Evolutionary conservation across 2,797 vertebrate genomes (phyloP).

Genomic region (Ptychadena robeensis): DNA sequence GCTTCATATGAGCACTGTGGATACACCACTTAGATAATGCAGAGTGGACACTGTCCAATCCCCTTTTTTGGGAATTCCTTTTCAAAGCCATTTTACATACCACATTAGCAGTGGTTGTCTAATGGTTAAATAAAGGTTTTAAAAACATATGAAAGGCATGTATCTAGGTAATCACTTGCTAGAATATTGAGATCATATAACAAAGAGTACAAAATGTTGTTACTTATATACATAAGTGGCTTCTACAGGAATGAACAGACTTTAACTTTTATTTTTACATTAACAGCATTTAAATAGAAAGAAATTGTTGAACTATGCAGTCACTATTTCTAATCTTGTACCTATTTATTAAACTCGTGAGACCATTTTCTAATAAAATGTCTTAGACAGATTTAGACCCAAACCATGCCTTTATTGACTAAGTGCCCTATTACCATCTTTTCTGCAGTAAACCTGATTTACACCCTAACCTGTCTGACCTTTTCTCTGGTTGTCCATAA

Average conservation of each 20-base stretch:
- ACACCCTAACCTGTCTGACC: constrained; percentile 46
- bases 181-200: background rate
- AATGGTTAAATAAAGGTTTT: no score
- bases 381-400: constrained; percentile 36
- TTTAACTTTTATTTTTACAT: background rate
- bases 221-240: background rate
- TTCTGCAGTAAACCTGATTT: constrained; percentile 47
- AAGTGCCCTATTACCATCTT: constrained; percentile 53
- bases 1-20: no score
- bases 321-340: constrained; percentile 23
- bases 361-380: constrained; percentile 22
- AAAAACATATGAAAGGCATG: background rate
- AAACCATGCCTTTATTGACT: constrained; percentile 53
- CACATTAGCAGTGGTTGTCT: no score
- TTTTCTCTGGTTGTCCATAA: constrained; percentile 44
- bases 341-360: constrained; percentile 39
- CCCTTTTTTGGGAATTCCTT: no score
- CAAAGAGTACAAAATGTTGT: background rate
- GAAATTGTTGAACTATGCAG: background rate
- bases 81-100: no score
- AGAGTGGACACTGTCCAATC: no score
- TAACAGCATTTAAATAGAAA: background rate
- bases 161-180: background rate
- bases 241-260: background rate
- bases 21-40: no score